Evolutionary conservation across 2,797 vertebrate genomes (phyloP).

Genomic region (Melanogrammus aeglefinus): DNA sequence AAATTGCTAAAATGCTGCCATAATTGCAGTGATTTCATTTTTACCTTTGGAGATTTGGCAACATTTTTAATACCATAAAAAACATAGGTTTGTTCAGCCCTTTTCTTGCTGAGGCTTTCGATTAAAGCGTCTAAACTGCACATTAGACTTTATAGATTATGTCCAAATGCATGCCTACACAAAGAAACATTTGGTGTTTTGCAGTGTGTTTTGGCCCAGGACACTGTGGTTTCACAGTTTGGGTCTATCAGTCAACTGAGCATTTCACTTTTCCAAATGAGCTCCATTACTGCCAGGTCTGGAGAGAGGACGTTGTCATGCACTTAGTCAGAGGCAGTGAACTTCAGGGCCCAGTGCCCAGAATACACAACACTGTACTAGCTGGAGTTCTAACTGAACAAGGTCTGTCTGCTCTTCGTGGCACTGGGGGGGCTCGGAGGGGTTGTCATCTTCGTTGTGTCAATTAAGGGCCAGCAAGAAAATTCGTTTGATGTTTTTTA

Average conservation of each 20-base stretch:
- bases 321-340: conserved; percentile 18
- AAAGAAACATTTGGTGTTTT: conserved; percentile 5
- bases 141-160: conserved; percentile 1
- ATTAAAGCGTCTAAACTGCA: conserved; percentile 12
- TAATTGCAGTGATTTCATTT: background rate
- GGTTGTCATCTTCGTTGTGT: conserved; percentile 54
- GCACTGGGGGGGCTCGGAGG: conserved; percentile 28
- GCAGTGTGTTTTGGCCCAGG: conserved; percentile 8
- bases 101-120: background rate
- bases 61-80: conserved; percentile 1
- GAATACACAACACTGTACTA: conserved; percentile 36
- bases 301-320: conserved; percentile 19
- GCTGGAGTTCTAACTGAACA: conserved; percentile 28
- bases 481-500: conserved; percentile 13
- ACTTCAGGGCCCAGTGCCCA: conserved; percentile 26
- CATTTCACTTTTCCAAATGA: conserved; percentile 21
- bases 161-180: conserved; percentile 4
- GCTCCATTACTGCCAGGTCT: conserved; percentile 21
- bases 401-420: conserved; percentile 39
- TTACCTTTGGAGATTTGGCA: background rate
- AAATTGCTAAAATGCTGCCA: background rate
- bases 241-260: conserved; percentile 12
- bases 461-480: conserved; percentile 44
- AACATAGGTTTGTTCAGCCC: background rate
- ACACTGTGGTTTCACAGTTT: background rate